Conservation (phyloP, 2,113 vertebrate genomes). For the Sorex fumeus region DNA sequence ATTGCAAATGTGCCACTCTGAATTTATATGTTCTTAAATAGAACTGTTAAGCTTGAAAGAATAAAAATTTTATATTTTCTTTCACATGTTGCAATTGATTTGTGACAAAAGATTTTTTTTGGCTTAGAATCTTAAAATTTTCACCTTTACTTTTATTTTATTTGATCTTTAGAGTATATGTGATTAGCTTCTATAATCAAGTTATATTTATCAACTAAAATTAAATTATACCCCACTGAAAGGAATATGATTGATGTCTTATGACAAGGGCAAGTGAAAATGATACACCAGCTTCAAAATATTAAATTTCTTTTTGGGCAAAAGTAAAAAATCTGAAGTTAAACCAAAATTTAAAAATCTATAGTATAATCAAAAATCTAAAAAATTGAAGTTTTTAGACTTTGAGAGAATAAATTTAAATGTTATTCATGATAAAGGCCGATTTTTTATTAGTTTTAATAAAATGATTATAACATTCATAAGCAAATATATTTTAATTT, state of each 20-base stretch:
- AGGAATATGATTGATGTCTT: conserved; percentile 83
- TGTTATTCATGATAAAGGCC: neutral
- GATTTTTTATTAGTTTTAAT: neutral
- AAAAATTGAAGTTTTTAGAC: neutral
- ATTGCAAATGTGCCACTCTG: neutral
- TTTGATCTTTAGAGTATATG: conserved; percentile 82
- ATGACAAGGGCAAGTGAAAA: conserved; percentile 85
- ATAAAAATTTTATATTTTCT: neutral
- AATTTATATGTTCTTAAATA: neutral
- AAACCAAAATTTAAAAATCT: no score
- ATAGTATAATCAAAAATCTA: neutral
- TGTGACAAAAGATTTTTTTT: neutral
- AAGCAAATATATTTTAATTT: neutral
- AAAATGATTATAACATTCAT: neutral
- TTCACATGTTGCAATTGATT: neutral
- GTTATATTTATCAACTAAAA: conserved; percentile 83
- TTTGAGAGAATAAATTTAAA: conserved; percentile 18
- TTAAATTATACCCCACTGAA: conserved; percentile 80
- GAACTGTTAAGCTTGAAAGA: neutral
- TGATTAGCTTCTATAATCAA: conserved; percentile 78
- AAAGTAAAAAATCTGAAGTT: conserved; percentile 50
- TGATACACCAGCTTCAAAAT: conserved; percentile 84
- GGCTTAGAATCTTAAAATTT: neutral
- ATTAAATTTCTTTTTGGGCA: conserved; percentile 63
- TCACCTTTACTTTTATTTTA: conserved; percentile 61